Base-by-base conservation (phyloP, 2,113 vertebrate genomes). In the Diphyllodes magnificus region DNA sequence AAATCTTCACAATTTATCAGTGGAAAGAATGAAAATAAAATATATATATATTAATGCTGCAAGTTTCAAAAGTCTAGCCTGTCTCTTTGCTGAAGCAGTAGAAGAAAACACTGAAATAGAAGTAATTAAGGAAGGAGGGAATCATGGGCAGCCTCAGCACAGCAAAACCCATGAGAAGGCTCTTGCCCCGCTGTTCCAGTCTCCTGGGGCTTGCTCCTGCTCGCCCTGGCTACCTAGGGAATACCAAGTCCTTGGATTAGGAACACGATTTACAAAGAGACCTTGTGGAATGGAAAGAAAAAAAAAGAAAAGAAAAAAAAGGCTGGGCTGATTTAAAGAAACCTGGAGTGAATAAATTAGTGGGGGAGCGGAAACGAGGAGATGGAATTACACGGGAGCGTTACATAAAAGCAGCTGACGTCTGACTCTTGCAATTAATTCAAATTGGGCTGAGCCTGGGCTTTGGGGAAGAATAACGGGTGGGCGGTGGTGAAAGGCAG, bases 391-490 rank as follows among this genome's bases (percentile, higher is more conserved):
- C 87, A 86, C 5, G 9, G 73, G 66, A 88, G 54, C 0, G 0
- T 94, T 94, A 85, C 84, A 94, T 64, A 91, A 95, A 95, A 87
- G 91, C 71, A 47, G 72, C 90, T 95, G 96, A 91, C 37, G 63
- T 76, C 87, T 92, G 84, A 89, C 71, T 94, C 66, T 9, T 45
- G 78, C 84, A 88, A 73, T 92, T 92, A 90, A 94, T 82, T 87
- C 77, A 59, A 8, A 68, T 13, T 23, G 84, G 87, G 57, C 85
- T 94, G 66, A 89, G 82, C 84, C 70, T 10, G 78, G 78, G 84
- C 73, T 87, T 68, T 51, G 73, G 69, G 84, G 80, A 82, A 72
- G 80, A 88, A 28, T 51, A 60, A 65, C 65, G 60, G 86, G 82
- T 92, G 86, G 84, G 92, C 0, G n/a, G 76, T 11, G 79, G 49